phyloP scores from a whole-genome alignment of 2,113 vertebrate species.

The Oreotrochilus melanogaster region DNA sequence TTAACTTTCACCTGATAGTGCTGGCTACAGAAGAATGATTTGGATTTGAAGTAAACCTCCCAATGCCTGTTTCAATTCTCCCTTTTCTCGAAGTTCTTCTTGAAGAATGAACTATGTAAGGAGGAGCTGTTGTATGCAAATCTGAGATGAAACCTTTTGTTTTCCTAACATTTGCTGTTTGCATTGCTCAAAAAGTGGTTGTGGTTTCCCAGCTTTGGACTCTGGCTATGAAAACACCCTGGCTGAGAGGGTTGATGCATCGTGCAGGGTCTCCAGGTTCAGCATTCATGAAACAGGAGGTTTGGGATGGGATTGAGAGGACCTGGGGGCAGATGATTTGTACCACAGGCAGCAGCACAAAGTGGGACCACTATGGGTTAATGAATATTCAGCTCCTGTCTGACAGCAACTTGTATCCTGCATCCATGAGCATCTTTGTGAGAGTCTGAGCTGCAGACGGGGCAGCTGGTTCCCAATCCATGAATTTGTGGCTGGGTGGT shows the following conservation, averaged over 20 bases:
- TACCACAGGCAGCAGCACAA: background rate
- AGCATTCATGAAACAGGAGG: accelerated
- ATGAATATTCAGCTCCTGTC: conserved; percentile 6
- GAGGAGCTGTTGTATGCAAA: background rate
- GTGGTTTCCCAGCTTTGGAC: background rate
- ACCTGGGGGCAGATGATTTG: background rate
- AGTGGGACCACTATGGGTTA: background rate
- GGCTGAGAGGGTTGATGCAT: background rate
- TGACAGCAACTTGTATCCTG: background rate
- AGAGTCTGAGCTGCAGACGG: background rate
- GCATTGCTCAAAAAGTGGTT: background rate
- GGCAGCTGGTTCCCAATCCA: background rate
- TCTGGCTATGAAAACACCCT: background rate
- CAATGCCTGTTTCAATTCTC: background rate
- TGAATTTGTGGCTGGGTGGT: background rate
- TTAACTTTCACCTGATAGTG: background rate
- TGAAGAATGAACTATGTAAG: background rate
- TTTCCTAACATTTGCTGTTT: background rate
- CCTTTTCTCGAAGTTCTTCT: background rate
- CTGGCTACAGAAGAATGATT: background rate
- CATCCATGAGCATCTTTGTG: background rate
- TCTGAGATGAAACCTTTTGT: background rate
- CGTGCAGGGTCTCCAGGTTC: background rate
- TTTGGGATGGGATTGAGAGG: background rate
- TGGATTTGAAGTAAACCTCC: background rate